These are phyloP conservation scores for Pipistrellus pygmaeus DNA, from an alignment of 2,797 vertebrate genomes.

Conservation along the genomic window DNA sequence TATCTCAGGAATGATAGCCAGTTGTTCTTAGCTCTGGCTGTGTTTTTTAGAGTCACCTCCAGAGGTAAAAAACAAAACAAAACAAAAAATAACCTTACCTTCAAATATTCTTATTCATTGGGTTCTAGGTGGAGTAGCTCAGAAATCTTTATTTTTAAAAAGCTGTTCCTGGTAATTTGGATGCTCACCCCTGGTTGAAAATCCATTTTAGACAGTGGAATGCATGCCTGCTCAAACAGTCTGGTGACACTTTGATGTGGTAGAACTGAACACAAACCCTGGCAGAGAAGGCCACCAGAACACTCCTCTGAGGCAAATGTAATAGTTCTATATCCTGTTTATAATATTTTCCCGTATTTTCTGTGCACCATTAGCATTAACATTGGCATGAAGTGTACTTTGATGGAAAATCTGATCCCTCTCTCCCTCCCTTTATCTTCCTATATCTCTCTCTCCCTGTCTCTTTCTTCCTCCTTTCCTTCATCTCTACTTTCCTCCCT, in stretches of 20 bases:
- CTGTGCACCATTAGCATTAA: background rate
- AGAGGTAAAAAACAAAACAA: background rate
- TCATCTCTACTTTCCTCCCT: background rate
- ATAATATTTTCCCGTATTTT: background rate
- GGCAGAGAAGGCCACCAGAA: background rate
- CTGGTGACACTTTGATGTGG: background rate
- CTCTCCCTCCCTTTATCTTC: background rate
- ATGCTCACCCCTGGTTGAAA: conserved; percentile 8
- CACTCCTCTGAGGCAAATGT: background rate
- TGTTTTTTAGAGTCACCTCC: conserved; percentile 31
- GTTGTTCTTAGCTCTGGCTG: background rate
- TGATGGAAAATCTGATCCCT: conserved; percentile 47
- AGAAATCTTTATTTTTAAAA: conserved; percentile 39
- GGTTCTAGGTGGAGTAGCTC: background rate
- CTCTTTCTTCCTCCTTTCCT: too few species aligned
- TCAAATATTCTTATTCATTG: conserved; percentile 18
- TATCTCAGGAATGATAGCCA: background rate
- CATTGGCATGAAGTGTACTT: background rate
- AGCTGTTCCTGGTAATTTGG: background rate
- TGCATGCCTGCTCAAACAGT: background rate
- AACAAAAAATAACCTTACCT: background rate
- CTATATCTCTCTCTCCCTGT: background rate
- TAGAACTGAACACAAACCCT: conserved; percentile 36
- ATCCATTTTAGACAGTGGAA: background rate
- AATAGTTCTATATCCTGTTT: conserved; percentile 11